Evolutionary conservation across 2,797 vertebrate species (phyloP).

Genomic region (Hippocampus kuda): DNA sequence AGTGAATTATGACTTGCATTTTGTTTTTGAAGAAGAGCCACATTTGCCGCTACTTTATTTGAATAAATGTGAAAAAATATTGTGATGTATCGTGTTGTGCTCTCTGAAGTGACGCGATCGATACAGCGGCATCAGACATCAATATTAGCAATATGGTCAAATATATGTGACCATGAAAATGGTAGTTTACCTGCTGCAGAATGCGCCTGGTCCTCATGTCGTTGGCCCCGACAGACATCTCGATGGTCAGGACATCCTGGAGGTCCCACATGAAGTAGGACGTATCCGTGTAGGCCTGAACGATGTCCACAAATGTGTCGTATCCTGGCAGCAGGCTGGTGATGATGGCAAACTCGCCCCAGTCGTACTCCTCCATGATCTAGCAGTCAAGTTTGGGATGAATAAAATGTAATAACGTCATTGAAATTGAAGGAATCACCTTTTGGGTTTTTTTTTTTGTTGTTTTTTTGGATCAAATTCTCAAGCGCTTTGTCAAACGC

Average conservation of each 20-base stretch:
- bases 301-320: constrained; percentile 82
- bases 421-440: not conserved
- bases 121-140: no score
- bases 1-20: no score
- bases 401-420: not conserved
- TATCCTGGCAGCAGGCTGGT: constrained; percentile 92
- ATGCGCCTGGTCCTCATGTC: constrained; percentile 73
- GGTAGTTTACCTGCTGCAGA: constrained; percentile 72
- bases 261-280: constrained; percentile 88
- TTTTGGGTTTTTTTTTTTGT: no score
- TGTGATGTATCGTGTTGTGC: no score
- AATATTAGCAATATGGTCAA: no score
- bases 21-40: no score
- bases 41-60: no score
- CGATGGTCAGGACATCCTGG: constrained; percentile 83
- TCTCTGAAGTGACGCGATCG: no score
- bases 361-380: constrained; percentile 95
- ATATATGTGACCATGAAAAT: no score
- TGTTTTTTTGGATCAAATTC: no score
- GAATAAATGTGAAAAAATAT: no score
- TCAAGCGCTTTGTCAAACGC: no score
- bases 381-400: constrained; percentile 50
- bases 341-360: constrained; percentile 88
- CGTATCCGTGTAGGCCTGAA: constrained; percentile 82
- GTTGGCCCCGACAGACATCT: constrained; percentile 81